phyloP scores from a whole-genome alignment of 2,113 vertebrate genomes.

The Euleptes europaea region DNA sequence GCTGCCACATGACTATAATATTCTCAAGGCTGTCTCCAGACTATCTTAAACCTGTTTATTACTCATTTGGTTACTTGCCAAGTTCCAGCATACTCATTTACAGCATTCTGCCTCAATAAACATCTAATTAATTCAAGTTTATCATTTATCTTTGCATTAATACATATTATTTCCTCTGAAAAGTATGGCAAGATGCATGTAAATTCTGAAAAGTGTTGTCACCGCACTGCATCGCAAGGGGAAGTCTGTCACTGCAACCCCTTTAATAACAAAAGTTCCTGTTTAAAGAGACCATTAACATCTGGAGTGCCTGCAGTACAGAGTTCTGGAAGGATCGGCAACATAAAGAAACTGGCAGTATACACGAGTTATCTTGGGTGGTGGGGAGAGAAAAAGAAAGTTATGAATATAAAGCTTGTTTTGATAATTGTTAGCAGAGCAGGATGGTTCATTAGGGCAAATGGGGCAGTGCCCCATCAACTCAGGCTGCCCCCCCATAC shows the following conservation, averaged over 20 bases:
- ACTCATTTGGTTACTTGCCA: conserved; percentile 71
- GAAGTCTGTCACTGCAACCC: conserved; percentile 21
- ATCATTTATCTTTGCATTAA: conserved; percentile 59
- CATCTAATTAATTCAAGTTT: conserved; percentile 71
- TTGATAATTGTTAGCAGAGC: too few species aligned
- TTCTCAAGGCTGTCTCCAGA: conserved; percentile 67
- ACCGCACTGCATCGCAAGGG: conserved; percentile 4
- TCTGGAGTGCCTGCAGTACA: not conserved
- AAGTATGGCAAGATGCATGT: conserved; percentile 38
- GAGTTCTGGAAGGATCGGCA: too few species aligned
- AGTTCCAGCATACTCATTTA: conserved; percentile 58
- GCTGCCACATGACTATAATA: conserved; percentile 71
- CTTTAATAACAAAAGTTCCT: conserved; percentile 11
- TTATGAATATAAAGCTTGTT: too few species aligned
- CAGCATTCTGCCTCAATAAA: conserved; percentile 59
- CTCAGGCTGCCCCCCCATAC: too few species aligned
- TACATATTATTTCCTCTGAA: conserved; percentile 45
- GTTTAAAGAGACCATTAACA: not conserved
- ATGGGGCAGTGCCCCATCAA: too few species aligned
- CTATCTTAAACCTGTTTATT: conserved; percentile 71
- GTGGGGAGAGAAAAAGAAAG: too few species aligned
- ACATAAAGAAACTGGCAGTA: too few species aligned
- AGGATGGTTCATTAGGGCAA: too few species aligned
- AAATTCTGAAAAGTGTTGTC: conserved; percentile 9
- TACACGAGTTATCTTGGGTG: too few species aligned